Base-by-base conservation (phyloP, 2,888 invertebrate species). In the Slavum lentiscoides region DNA sequence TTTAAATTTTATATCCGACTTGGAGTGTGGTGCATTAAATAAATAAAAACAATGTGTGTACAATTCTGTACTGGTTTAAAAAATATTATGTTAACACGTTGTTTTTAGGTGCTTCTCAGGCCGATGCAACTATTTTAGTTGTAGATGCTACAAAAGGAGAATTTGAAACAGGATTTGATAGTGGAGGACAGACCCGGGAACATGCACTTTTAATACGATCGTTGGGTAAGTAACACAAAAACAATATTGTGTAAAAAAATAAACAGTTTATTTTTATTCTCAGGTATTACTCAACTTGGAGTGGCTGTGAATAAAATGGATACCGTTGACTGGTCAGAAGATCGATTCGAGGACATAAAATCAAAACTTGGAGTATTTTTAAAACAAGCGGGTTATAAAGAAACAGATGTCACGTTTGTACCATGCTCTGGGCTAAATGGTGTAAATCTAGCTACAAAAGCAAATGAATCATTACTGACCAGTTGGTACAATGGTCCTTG, bases 111-210 rank as follows among this genome's bases (percentile, higher is more conserved):
- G 97, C 98, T 2, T 95, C 97, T 0, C 98, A 98, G 87, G 99
- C 99, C 3, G 99, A 99, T 88, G 98, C 96, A 0, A 98, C 97
- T 19, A 88, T 99, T 55, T 88, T 99, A 37, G 98, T 99, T 0
- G 94, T 99, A 0, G 98, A 99, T 89, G 96, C 98, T 0, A 94
- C 94, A 0, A 89, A 93, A 84, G 99, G 99, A 39, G 99, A 99
- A 88, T 99, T 99, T 88, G 99, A 99, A 87, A 96, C 98, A 64
- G 99, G 99, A 1, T 99, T 99, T 87, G 98, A 98, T 85, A 91
- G 93, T 84, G 98, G 98, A 17, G 99, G 99, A 1, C 99, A 99
- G 88, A 99, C 98, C 0, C 89, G 98, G 83, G 98, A 99, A 87
- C 98, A 99, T 88, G 96, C 98, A 3, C 88, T 98, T 73, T 88